phyloP scores from a whole-genome alignment of 1,140 invertebrate genomes.

The Aphis craccivora region DNA sequence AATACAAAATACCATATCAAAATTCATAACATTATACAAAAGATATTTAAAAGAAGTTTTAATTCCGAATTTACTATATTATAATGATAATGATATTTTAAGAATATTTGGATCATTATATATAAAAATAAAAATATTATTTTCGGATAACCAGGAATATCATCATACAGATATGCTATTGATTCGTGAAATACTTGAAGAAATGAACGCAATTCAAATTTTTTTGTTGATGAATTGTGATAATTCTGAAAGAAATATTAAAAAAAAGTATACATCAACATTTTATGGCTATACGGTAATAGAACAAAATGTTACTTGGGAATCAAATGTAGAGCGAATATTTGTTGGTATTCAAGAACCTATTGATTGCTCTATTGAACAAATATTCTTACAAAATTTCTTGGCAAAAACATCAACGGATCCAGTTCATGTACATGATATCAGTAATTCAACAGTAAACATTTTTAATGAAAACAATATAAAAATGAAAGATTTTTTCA shows the following conservation, averaged over 20 bases:
- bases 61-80: too few relatives aligned
- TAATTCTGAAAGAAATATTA: neutral
- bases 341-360: too few relatives aligned
- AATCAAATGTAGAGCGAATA: too few relatives aligned
- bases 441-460: neutral
- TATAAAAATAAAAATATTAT: neutral
- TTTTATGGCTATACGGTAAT: neutral
- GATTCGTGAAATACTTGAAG: neutral
- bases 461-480: neutral
- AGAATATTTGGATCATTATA: neutral
- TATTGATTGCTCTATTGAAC: neutral
- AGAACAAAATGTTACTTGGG: neutral
- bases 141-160: neutral
- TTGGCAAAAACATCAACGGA: neutral
- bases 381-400: neutral
- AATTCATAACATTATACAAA: too few relatives aligned
- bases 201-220: neutral
- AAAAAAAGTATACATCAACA: neutral
- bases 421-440: neutral
- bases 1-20: too few relatives aligned
- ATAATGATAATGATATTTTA: neutral
- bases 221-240: neutral
- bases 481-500: neutral
- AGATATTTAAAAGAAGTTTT: too few relatives aligned
- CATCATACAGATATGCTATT: neutral